Conservation (phyloP, 2,888 invertebrate genomes). For the Palloptera scutellata region DNA sequence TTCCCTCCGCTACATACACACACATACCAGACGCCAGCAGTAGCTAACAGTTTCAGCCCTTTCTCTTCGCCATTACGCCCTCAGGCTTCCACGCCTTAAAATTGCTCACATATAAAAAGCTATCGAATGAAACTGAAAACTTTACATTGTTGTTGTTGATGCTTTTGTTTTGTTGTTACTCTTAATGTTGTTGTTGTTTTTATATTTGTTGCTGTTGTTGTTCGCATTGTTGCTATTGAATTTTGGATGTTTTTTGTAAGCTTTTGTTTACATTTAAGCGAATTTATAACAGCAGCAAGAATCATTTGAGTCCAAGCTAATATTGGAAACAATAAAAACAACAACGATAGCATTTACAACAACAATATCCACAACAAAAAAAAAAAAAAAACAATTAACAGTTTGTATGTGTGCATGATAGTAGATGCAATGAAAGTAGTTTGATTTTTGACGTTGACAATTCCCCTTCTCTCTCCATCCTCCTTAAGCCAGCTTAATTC, state of each 20-base stretch:
- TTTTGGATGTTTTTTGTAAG: not conserved
- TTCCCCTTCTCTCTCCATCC: no score
- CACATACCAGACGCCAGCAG: conserved; percentile 8
- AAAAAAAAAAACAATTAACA: conserved; percentile 36
- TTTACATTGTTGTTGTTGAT: conserved; percentile 5
- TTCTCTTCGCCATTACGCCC: conserved; percentile 28
- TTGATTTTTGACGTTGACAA: no score
- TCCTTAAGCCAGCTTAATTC: no score
- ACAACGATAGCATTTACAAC: conserved; percentile 44
- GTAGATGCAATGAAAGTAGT: no score
- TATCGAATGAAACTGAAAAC: no score
- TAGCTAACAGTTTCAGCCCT: not conserved
- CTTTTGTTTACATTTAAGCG: not conserved
- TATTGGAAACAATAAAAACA: conserved; percentile 40
- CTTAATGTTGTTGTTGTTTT: not conserved
- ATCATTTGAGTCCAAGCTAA: conserved; percentile 36
- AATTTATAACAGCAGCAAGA: not conserved
- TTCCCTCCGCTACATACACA: conserved; percentile 46
- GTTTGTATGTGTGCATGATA: conserved; percentile 31
- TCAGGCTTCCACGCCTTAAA: conserved; percentile 28
- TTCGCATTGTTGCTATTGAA: not conserved
- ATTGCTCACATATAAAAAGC: conserved; percentile 26
- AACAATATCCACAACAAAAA: conserved; percentile 8
- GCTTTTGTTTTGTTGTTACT: not conserved
- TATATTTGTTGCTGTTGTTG: conserved; percentile 5